Conservation (phyloP, 2,797 vertebrate species). For the Sebastes paucispinis region DNA sequence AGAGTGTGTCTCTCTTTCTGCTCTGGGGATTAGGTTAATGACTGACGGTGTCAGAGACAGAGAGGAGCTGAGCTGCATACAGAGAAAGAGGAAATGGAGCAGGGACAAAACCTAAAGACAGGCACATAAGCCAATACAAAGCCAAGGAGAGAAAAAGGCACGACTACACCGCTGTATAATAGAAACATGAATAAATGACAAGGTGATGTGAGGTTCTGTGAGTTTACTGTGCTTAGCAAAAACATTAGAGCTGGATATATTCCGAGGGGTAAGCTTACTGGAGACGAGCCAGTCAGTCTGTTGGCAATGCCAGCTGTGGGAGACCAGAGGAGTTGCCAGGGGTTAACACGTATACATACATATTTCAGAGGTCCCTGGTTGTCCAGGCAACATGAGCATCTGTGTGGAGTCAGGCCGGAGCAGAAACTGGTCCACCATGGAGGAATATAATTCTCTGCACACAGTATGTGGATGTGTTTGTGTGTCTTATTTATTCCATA, state of each 20-base stretch:
- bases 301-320: neutral
- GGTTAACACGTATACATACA: neutral
- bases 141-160: neutral
- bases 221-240: neutral
- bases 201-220: neutral
- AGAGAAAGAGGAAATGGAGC: constrained; percentile 54
- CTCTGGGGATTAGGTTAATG: constrained; percentile 61
- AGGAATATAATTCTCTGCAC: neutral
- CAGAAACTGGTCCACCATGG: neutral
- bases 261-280: neutral
- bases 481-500: neutral
- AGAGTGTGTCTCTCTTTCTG: constrained; percentile 10
- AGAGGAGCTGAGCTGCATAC: constrained; percentile 33
- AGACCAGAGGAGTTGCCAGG: neutral
- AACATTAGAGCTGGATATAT: neutral
- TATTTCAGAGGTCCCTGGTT: constrained; percentile 20
- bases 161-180: neutral
- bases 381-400: constrained; percentile 42
- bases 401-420: constrained; percentile 21
- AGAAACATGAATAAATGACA: neutral
- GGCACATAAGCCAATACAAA: constrained; percentile 2
- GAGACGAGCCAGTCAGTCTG: neutral
- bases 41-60: constrained; percentile 47
- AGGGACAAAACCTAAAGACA: constrained; percentile 37
- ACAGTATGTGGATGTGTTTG: neutral